Evolutionary conservation across 2,888 invertebrate genomes (phyloP), one percentile per base, ranked within the genome.

Genomic region (Palloptera scutellata): DNA sequence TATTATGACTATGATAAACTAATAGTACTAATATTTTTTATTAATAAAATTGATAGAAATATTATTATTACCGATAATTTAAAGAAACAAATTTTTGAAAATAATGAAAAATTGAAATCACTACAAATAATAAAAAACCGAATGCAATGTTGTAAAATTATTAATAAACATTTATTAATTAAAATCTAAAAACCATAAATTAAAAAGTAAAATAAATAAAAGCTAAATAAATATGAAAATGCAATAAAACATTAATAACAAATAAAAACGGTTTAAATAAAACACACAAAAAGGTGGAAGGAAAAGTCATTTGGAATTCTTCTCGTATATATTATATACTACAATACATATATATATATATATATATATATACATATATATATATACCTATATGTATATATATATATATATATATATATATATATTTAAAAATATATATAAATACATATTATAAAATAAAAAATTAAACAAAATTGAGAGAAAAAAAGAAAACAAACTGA

Each of bases 41-140:
- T 80, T 80, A 78, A 78, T 78, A 73, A 73, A 78, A 78, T 78
- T 78, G 77, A 78, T 78, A 75, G 76, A 79, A 79, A 77, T 78
- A 79, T 78, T 74, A 72, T 45, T 19, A 30, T 30, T 30, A 45
- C 20, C 6, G n/a, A 65, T 19, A 54, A 64, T n/a, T 20, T 42
- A 60, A 64, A 55, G 48, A 11, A 52, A 66, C 61, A 63, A 70
- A 68, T 69, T 63, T 68, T 59, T 61, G 55, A 55, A 65, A 62
- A 63, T 64, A 65, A 59, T 51, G 55, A 40, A 11, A 52, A 59
- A 55, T 65, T 15, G 60, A 68, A 52, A 61, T 43, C 69, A 58
- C 17, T 64, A 59, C 70, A 53, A 66, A 60, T 57, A 70, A 66
- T 61, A 60, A n/a, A 67, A 65, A 64, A 57, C 62, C 66, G 73